phyloP scores from a whole-genome alignment of 2,888 invertebrate genomes.

The Cosmorhoe ocellata region DNA sequence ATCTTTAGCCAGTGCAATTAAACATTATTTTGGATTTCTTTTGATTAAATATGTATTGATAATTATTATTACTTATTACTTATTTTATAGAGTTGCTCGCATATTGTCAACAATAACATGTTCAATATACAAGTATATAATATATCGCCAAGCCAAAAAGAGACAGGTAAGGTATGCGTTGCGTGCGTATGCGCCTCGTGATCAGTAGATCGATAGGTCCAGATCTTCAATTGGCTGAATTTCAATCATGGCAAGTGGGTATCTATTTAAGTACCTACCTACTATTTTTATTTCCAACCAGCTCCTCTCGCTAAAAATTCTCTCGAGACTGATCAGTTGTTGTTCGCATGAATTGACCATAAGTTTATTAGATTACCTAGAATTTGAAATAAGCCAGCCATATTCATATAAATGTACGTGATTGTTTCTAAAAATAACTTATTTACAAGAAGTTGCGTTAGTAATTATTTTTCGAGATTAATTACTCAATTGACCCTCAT shows the following conservation, averaged over 20 bases:
- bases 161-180: constrained; percentile 26
- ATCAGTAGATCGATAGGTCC: constrained; percentile 37
- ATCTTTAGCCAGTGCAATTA: neutral
- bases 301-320: constrained; percentile 20
- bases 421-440: no score
- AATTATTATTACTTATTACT: no score
- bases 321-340: neutral
- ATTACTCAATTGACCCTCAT: no score
- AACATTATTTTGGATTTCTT: constrained; percentile 1
- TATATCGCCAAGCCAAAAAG: constrained; percentile 6
- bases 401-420: no score
- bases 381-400: no score
- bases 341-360: neutral
- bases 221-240: constrained; percentile 55
- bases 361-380: no score
- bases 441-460: no score
- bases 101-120: no score
- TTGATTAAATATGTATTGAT: no score
- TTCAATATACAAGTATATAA: neutral
- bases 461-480: no score
- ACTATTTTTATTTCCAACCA: constrained; percentile 59
- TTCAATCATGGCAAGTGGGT: constrained; percentile 59
- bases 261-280: neutral
- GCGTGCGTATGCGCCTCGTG: constrained; percentile 35
- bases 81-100: no score